These are phyloP conservation scores for Arctia plantaginis DNA, from an alignment of 2,888 invertebrate genomes.

Conservation along the genomic window DNA sequence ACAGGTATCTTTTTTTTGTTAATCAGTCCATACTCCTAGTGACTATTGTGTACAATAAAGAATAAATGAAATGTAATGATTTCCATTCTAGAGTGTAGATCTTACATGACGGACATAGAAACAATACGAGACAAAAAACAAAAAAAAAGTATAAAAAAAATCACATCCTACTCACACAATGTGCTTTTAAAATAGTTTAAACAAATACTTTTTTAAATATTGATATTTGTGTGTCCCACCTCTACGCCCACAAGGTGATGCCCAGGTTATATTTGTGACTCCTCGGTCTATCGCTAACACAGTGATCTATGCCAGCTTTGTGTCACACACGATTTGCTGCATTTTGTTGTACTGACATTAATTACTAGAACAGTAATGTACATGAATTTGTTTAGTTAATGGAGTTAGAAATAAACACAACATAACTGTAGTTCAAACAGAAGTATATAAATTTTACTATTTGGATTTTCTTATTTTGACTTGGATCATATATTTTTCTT, in stretches of 20 bases:
- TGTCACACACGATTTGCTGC: slow-evolving; percentile 34
- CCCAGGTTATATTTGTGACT: slow-evolving; percentile 35
- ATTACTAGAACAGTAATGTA: slow-evolving; percentile 6
- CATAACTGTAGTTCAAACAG: neutral
- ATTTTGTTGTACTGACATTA: slow-evolving; percentile 25
- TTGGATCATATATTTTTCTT: too few relatives aligned
- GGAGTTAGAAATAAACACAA: neutral
- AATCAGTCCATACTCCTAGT: too few relatives aligned
- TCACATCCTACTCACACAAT: too few relatives aligned
- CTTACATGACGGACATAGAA: neutral
- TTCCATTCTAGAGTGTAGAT: neutral
- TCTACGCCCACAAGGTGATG: slow-evolving; percentile 3
- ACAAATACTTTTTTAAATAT: neutral
- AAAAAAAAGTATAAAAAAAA: too few relatives aligned
- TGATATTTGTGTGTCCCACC: neutral
- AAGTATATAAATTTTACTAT: neutral
- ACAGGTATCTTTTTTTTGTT: neutral
- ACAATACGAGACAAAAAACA: neutral
- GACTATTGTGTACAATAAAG: too few relatives aligned
- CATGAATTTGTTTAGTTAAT: neutral
- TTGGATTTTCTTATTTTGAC: neutral
- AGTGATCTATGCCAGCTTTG: slow-evolving; percentile 47
- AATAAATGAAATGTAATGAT: neutral
- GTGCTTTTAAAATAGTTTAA: neutral
- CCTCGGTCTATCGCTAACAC: slow-evolving; percentile 45